Evolutionary conservation across 2,113 vertebrate species (phyloP).

Genomic region (Meriones unguiculatus): DNA sequence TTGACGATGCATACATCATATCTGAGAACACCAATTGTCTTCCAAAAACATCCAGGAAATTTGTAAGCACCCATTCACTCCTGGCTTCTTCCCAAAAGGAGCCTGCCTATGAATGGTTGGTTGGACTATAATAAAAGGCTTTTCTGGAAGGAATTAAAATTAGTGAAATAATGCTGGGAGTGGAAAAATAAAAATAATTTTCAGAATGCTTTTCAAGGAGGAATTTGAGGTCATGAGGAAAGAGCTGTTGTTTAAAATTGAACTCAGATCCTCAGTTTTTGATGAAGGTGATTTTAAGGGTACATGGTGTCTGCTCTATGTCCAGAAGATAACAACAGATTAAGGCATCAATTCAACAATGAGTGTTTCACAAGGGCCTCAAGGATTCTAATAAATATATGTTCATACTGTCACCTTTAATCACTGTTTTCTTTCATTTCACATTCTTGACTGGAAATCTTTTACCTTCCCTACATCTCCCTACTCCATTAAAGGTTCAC

Average conservation of each 20-base stretch:
- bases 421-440: neutral
- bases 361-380: neutral
- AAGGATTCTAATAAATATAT: neutral
- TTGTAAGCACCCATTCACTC: neutral
- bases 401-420: neutral
- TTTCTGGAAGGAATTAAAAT: neutral
- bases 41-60: neutral
- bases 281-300: neutral
- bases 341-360: neutral
- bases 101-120: neutral
- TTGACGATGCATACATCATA: neutral
- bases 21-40: neutral
- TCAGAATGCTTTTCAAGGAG: neutral
- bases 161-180: neutral
- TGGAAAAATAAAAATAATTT: neutral
- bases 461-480: neutral
- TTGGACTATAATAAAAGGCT: neutral
- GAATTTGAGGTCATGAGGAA: neutral
- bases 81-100: neutral
- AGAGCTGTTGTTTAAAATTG: neutral
- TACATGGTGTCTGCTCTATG: neutral
- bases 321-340: neutral
- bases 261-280: neutral
- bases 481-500: neutral
- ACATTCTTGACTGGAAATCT: neutral